Conservation (phyloP, 2,797 vertebrate species). For the Gymnoscopelus braueri region DNA sequence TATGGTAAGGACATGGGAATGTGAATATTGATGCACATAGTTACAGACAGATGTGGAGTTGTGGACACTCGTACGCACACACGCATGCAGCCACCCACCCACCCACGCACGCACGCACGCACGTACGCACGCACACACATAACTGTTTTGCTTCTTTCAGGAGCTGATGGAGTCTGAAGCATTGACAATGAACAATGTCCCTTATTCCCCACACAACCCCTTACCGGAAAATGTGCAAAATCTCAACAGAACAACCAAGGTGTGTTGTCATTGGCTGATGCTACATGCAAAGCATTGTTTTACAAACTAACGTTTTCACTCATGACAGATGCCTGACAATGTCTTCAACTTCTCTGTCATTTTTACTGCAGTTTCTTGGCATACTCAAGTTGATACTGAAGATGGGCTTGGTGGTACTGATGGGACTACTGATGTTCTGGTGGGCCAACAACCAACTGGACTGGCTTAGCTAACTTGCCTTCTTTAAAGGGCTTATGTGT, state of each 20-base stretch:
- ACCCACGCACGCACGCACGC: background rate
- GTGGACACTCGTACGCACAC: background rate
- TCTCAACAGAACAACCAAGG: constrained; percentile 47
- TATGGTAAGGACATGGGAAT: constrained; percentile 49
- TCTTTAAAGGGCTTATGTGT: constrained; percentile 19
- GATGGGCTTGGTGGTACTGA: constrained; percentile 54
- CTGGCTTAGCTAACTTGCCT: constrained; percentile 40
- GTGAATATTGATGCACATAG: background rate
- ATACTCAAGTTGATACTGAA: constrained; percentile 65
- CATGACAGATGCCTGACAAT: background rate
- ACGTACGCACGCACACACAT: background rate
- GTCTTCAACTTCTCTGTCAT: constrained; percentile 9
- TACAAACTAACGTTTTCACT: background rate
- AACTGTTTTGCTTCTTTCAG: constrained; percentile 44
- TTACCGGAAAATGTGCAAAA: constrained; percentile 11
- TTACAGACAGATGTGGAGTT: background rate
- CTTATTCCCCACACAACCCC: constrained; percentile 12
- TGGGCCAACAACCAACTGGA: constrained; percentile 66
- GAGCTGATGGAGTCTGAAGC: constrained; percentile 48
- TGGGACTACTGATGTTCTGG: constrained; percentile 74
- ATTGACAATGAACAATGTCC: background rate
- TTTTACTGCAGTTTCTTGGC: constrained; percentile 56
- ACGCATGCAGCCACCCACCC: background rate
- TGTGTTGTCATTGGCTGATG: constrained; percentile 22
- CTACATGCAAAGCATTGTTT: background rate